These are phyloP conservation scores for Macquaria ambigua DNA, from an alignment of 2,113 vertebrate species.

Conservation along the genomic window DNA sequence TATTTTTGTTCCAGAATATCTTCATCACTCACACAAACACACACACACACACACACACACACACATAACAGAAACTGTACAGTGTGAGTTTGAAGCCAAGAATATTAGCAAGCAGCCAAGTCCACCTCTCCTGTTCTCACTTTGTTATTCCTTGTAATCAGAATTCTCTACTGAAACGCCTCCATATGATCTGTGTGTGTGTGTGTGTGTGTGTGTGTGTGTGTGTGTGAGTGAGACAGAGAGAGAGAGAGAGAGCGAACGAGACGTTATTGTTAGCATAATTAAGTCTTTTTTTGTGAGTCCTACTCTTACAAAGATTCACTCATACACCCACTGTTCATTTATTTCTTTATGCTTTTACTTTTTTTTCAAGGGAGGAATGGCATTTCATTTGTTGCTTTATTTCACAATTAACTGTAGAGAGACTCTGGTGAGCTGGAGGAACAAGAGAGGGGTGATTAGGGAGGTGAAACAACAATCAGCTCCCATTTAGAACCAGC, in stretches of 20 bases:
- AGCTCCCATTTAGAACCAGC: background rate
- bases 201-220: constrained; percentile 20
- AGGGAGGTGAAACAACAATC: constrained; percentile 11
- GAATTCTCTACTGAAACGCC: constrained; percentile 31
- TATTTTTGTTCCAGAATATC: background rate
- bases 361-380: background rate
- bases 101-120: constrained; percentile 43
- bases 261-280: constrained; percentile 19
- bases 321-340: background rate
- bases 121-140: constrained; percentile 58
- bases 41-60: constrained; percentile 8
- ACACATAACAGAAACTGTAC: background rate
- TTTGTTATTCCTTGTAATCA: constrained; percentile 41
- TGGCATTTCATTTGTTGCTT: background rate
- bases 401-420: background rate
- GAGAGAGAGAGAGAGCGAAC: background rate
- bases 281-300: background rate
- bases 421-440: background rate
- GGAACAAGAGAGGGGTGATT: background rate
- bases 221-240: too few relatives aligned
- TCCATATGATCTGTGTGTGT: constrained; percentile 24
- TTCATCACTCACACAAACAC: background rate
- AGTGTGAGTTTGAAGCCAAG: constrained; percentile 33
- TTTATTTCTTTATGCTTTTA: background rate
- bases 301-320: background rate